phyloP scores from a whole-genome alignment of 2,113 vertebrate genomes.

The Taurulus bubalis region DNA sequence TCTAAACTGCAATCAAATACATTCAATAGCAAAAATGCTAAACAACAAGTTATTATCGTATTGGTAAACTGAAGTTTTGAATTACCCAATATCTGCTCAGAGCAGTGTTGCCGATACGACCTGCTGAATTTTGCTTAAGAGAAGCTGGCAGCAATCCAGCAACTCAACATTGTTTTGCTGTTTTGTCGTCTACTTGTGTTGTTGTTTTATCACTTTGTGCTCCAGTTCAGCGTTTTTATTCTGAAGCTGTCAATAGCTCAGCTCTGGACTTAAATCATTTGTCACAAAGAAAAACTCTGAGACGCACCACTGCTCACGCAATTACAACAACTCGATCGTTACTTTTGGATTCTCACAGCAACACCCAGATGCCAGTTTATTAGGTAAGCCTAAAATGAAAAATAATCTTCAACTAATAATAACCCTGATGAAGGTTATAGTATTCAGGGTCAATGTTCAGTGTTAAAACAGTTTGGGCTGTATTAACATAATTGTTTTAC shows the following conservation, averaged over 20 bases:
- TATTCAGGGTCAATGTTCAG: too few relatives aligned
- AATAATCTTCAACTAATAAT: neutral
- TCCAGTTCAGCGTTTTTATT: slow-evolving; percentile 8
- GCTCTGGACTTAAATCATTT: slow-evolving; percentile 29
- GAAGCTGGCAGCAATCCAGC: slow-evolving; percentile 24
- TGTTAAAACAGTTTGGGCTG: neutral
- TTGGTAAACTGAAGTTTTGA: neutral
- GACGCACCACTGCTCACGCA: neutral
- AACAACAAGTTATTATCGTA: neutral
- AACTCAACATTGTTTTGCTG: slow-evolving; percentile 16
- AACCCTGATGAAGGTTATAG: neutral
- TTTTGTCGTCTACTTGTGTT: slow-evolving; percentile 4
- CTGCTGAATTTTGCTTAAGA: slow-evolving; percentile 10
- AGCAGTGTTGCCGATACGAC: slow-evolving; percentile 9
- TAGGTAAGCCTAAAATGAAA: neutral
- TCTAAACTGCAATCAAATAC: neutral
- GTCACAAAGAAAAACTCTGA: slow-evolving; percentile 28
- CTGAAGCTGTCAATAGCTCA: slow-evolving; percentile 33
- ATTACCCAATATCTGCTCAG: neutral
- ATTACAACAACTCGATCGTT: neutral
- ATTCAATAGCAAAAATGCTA: neutral
- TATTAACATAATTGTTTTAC: too few relatives aligned
- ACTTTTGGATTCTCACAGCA: neutral
- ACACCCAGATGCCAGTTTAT: neutral
- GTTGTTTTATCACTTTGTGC: neutral